These are phyloP conservation scores for Drosophila aff. DNA, from an alignment of 1,140 invertebrate species.

Conservation along the genomic window DNA sequence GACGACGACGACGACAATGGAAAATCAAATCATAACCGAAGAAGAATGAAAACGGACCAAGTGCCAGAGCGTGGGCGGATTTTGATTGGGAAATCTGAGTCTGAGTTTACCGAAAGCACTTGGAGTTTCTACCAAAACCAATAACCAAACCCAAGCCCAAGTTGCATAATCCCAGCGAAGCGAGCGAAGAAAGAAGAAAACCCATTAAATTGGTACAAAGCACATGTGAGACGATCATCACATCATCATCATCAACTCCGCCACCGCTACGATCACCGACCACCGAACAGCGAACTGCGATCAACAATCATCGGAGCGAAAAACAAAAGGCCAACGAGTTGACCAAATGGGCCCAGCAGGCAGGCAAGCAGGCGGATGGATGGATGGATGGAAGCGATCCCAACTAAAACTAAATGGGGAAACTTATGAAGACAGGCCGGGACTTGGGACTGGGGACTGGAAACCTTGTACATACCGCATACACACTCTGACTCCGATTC, in stretches of 20 bases:
- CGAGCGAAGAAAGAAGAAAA: slow-evolving; percentile 47
- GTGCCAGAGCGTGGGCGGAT: slow-evolving; percentile 51
- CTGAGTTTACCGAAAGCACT: slow-evolving; percentile 36
- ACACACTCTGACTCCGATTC: slow-evolving; percentile 28
- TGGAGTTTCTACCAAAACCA: slow-evolving; percentile 32
- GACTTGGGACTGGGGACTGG: slow-evolving; percentile 34
- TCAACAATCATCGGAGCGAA: slow-evolving; percentile 27
- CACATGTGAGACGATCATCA: slow-evolving; percentile 44
- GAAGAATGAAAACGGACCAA: slow-evolving; percentile 30
- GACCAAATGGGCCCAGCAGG: slow-evolving; percentile 35
- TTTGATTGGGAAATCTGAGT: slow-evolving; percentile 59
- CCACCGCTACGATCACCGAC: not conserved
- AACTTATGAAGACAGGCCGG: slow-evolving; percentile 34
- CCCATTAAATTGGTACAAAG: slow-evolving; percentile 46
- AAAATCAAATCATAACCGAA: slow-evolving; percentile 48
- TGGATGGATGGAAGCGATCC: slow-evolving; percentile 21
- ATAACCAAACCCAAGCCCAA: slow-evolving; percentile 13
- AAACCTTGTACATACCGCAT: slow-evolving; percentile 53
- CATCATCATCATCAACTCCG: slow-evolving; percentile 9
- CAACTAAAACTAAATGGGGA: slow-evolving; percentile 47
- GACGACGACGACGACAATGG: slow-evolving; percentile 51
- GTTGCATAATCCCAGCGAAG: slow-evolving; percentile 43
- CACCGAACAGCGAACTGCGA: not conserved
- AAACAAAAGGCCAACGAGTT: slow-evolving; percentile 53
- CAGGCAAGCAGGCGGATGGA: not conserved